A percentile compares a stretch with the other conserved stretches of the same genome.
phyloP scores from a whole-genome alignment of 2,888 invertebrate genomes.

The Parascotia fuliginaria region DNA sequence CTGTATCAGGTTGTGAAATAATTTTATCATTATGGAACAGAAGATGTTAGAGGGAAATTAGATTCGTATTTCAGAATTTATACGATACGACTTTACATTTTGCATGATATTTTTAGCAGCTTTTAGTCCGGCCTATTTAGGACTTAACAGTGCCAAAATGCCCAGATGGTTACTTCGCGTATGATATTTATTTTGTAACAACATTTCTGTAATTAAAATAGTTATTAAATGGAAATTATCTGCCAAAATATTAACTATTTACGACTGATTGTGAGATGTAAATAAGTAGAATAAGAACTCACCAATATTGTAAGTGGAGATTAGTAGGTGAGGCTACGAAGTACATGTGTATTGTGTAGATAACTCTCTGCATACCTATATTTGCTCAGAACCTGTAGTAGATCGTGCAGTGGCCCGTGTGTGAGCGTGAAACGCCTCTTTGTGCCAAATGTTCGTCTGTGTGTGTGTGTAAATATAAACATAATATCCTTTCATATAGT shows the following conservation, averaged over 20 bases:
- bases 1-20: constrained; percentile 80
- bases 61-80: constrained; percentile 62
- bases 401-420: constrained; percentile 63
- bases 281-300: constrained; percentile 80
- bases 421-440: constrained; percentile 77
- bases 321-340: constrained; percentile 66
- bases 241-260: constrained; percentile 80
- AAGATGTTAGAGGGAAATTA: constrained; percentile 42
- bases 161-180: constrained; percentile 61
- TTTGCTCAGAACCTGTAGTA: constrained; percentile 82
- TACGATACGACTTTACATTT: constrained; percentile 66
- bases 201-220: constrained; percentile 55
- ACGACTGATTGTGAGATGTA: constrained; percentile 85
- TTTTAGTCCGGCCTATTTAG: constrained; percentile 80
- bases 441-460: constrained; percentile 81
- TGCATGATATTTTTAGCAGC: constrained; percentile 69
- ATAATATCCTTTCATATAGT: constrained; percentile 58
- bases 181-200: constrained; percentile 54
- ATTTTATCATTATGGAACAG: constrained; percentile 58
- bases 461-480: constrained; percentile 68
- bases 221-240: constrained; percentile 65
- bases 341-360: constrained; percentile 81
- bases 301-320: constrained; percentile 73
- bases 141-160: constrained; percentile 74
- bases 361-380: constrained; percentile 81